phyloP scores from a whole-genome alignment of 1,140 invertebrate genomes.

The Meloidogyne floridensis region DNA sequence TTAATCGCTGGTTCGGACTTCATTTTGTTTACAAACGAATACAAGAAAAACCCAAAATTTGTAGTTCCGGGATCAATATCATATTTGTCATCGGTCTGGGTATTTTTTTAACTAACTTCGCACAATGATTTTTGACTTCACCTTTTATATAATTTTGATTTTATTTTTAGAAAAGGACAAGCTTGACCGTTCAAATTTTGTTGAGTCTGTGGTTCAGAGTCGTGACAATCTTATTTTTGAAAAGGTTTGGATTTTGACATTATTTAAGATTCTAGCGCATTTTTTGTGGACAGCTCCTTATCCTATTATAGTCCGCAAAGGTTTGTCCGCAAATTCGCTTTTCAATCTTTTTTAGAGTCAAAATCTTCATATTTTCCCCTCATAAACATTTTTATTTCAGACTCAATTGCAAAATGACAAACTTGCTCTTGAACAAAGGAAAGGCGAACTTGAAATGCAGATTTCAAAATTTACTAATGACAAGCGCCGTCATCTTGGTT shows the following conservation, averaged over 20 bases:
- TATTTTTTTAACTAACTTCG: too few species aligned
- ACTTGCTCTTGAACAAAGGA: conserved; percentile 21
- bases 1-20: too few species aligned
- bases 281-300: too few species aligned
- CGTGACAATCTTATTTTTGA: conserved; percentile 26
- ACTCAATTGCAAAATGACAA: conserved; percentile 28
- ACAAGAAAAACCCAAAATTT: too few species aligned
- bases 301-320: too few species aligned
- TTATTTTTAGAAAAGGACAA: conserved; percentile 33
- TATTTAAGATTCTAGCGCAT: background rate
- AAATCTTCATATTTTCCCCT: background rate
- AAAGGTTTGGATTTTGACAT: conserved; percentile 14
- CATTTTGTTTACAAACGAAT: too few species aligned
- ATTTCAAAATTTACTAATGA: conserved; percentile 29
- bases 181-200: conserved; percentile 15
- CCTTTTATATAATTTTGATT: background rate
- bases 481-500: conserved; percentile 24
- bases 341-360: too few species aligned
- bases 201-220: conserved; percentile 13
- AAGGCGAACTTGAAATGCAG: conserved; percentile 24
- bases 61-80: too few species aligned
- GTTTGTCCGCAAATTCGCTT: too few species aligned
- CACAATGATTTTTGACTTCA: too few species aligned
- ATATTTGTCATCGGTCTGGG: too few species aligned
- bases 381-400: conserved; percentile 11